Conservation (phyloP, 2,888 invertebrate genomes). For the Temnothorax unifasciatus region DNA sequence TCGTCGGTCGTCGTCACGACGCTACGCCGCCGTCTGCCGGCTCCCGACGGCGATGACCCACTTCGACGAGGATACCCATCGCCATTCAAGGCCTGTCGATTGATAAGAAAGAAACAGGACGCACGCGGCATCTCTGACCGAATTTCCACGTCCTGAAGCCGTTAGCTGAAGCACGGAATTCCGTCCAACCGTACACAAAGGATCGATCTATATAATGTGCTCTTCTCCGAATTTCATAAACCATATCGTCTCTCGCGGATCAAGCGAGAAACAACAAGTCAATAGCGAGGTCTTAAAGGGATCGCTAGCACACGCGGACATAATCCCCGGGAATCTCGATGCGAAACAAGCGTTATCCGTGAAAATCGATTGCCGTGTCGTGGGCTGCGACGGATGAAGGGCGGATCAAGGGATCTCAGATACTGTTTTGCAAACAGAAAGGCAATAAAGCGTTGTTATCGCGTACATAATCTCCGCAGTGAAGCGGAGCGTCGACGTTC, state of each 20-base stretch:
- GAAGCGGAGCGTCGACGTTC: neutral
- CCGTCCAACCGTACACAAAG: neutral
- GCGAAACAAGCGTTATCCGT: neutral
- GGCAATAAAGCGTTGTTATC: neutral
- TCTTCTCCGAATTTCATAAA: slow-evolving; percentile 2
- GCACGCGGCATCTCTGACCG: slow-evolving; percentile 10
- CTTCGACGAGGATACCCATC: slow-evolving; percentile 63
- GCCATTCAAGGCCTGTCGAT: slow-evolving; percentile 65
- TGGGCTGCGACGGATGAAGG: neutral
- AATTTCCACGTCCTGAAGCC: neutral
- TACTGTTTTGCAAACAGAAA: slow-evolving; percentile 1
- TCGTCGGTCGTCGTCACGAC: slow-evolving; percentile 67
- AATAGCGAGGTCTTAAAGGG: neutral
- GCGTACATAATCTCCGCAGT: neutral
- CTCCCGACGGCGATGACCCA: slow-evolving; percentile 71
- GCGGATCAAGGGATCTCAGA: slow-evolving; percentile 14
- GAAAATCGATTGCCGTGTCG: slow-evolving; percentile 20
- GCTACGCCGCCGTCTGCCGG: slow-evolving; percentile 64
- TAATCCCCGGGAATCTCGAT: slow-evolving; percentile 36
- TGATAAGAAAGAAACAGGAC: slow-evolving; percentile 40
- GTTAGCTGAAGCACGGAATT: neutral
- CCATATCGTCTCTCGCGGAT: neutral
- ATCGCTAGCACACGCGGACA: neutral
- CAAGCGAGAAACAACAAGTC: no score
- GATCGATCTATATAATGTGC: neutral